Base-by-base conservation (phyloP, 2,797 vertebrate genomes). In the Enteromius radiatus region DNA sequence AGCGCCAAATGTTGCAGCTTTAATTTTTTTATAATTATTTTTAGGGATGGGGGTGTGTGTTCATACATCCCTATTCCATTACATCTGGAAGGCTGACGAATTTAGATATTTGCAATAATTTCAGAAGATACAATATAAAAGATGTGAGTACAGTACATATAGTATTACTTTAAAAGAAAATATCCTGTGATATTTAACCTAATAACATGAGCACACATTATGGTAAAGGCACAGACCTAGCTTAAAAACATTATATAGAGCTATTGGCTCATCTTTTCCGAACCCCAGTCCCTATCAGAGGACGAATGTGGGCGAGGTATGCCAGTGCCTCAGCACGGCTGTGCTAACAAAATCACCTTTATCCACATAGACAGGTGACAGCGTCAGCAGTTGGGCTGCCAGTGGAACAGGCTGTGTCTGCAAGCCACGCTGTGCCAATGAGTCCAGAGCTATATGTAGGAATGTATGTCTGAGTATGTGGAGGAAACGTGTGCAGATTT, bases 1-100 rank as follows among this genome's bases (percentile, higher is more conserved):
- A 88, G 86, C 86, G 86, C 88, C 90, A 90, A 90, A 90, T 92
- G 90, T 90, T 91, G 87, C 86, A 88, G 88, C 85, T 92, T 88
- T 88, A 88, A 85, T 92, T 87, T 83, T 84, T 74, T 81, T 81
- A 84, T 92, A 89, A 91, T 91, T 86, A 93, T 88, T 86, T 87
- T 88, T 87, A 88, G 87, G 78, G 86, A 85, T 86, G 77, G 69
- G 83, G 84, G 84, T 90, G 88, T 87, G 79, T 67, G 41, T 68
- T 54, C 31, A 68, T 38, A 54, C 45, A 67, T 47, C 36, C 61
- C 61, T 68, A 81, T 84, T 78, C 63, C 36, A 67, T 79, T 82
- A 79, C 80, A 84, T 87, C 87, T 82, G 84, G 59, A 88, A 83
- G 49, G 11, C 31, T 26, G 45, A 65, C 31, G 67, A 19, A 67